These are phyloP conservation scores for Epizoanthus stellaris DNA, from an alignment of 92 coral and sea anemone genomes.

Conservation along the genomic window DNA sequence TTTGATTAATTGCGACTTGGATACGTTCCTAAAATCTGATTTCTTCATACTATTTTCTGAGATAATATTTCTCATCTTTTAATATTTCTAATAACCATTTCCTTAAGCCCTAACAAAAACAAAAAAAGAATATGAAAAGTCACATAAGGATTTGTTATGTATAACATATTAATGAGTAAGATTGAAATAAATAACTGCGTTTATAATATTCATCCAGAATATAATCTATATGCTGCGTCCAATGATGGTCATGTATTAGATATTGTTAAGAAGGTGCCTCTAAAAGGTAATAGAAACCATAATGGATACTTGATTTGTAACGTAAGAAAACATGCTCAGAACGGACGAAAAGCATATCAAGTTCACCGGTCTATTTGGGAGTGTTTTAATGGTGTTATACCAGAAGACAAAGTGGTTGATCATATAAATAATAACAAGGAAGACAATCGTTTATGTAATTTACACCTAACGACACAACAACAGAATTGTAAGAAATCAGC, in stretches of 20 bases:
- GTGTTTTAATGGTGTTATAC: conserved; percentile 49
- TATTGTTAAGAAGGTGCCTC: conserved; percentile 29
- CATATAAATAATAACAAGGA: conserved; percentile 44
- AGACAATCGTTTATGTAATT: conserved; percentile 52
- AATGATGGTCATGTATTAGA: conserved; percentile 32
- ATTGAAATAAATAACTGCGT: too few species aligned
- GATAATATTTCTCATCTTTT: too few species aligned
- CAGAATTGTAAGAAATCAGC: conserved; percentile 54
- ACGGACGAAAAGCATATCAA: background rate
- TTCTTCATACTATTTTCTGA: too few species aligned
- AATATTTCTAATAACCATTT: too few species aligned
- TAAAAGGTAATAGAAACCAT: background rate
- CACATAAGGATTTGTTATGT: too few species aligned
- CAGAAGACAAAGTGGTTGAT: conserved; percentile 37
- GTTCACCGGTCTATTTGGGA: conserved; percentile 58
- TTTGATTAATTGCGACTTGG: background rate
- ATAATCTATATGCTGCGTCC: conserved; percentile 35
- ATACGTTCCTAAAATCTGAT: too few species aligned
- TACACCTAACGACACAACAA: conserved; percentile 50
- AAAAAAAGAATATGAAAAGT: too few species aligned
- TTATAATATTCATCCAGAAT: conserved; percentile 24
- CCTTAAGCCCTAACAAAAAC: too few species aligned
- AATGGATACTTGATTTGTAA: background rate
- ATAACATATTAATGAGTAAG: too few species aligned
- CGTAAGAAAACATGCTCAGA: conserved; percentile 17